Percentiles rank a stretch among this genome's conserved stretches.
phyloP scores from a whole-genome alignment of 2,113 vertebrate species.

The Synodontis membranacea region DNA sequence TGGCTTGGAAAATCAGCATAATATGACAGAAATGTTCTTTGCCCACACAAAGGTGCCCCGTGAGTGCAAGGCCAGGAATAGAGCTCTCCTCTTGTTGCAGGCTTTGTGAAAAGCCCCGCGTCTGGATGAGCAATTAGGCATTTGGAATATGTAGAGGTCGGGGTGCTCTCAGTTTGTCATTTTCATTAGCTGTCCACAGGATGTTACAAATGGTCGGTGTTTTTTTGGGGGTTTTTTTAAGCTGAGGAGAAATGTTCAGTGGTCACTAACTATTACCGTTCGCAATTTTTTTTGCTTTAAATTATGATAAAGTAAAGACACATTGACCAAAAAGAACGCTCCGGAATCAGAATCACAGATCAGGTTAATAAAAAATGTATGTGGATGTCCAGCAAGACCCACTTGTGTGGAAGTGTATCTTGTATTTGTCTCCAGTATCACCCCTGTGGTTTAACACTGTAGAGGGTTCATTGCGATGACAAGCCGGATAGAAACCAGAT shows the following conservation, averaged over 20 bases:
- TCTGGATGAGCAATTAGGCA: constrained; percentile 52
- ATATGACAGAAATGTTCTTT: constrained; percentile 36
- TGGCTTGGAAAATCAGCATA: constrained; percentile 38
- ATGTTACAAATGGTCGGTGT: constrained; percentile 43
- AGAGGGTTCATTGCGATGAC: constrained; percentile 57
- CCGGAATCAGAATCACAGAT: constrained; percentile 7
- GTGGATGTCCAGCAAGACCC: constrained; percentile 27
- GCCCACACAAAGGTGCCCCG: constrained; percentile 41
- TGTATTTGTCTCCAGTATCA: constrained; percentile 55
- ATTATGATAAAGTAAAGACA: not conserved
- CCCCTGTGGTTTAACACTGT: constrained; percentile 57
- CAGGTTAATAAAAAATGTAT: constrained; percentile 28
- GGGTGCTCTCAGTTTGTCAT: constrained; percentile 35
- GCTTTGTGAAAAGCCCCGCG: constrained; percentile 39
- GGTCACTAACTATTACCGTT: no score
- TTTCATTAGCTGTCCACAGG: constrained; percentile 44
- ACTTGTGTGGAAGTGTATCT: constrained; percentile 47
- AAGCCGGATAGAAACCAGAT: constrained; percentile 54
- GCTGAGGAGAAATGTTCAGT: not conserved
- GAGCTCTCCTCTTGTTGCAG: constrained; percentile 17
- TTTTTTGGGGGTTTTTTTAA: constrained; percentile 19
- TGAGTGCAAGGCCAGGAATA: constrained; percentile 44
- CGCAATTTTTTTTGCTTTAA: not conserved
- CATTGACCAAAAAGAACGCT: not conserved
- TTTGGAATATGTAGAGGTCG: constrained; percentile 46